Percentiles rank a stretch among this genome's conserved stretches.
phyloP scores from a whole-genome alignment of 2,797 vertebrate genomes.

The Lagorchestes hirsutus region DNA sequence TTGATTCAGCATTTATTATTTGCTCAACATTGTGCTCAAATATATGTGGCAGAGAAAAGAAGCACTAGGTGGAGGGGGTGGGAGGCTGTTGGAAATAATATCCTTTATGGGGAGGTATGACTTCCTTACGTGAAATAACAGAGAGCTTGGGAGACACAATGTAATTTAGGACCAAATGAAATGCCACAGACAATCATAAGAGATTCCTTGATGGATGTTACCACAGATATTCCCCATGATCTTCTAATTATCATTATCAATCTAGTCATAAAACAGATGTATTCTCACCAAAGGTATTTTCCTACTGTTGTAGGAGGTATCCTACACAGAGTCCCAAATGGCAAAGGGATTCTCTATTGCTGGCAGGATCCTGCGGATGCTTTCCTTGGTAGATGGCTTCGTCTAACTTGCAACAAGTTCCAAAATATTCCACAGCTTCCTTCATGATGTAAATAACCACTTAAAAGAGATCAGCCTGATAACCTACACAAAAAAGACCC shows the following conservation, averaged over 20 bases:
- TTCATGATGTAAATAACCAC: not conserved
- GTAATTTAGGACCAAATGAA: not conserved
- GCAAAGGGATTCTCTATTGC: not conserved
- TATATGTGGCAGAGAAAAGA: not conserved
- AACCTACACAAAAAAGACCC: not conserved
- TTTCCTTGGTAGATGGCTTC: not conserved
- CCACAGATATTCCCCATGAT: not conserved
- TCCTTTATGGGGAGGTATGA: not conserved
- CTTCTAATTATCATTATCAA: not conserved
- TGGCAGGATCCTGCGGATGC: not conserved
- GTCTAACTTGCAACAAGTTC: not conserved
- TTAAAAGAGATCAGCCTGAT: not conserved
- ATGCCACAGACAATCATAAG: not conserved
- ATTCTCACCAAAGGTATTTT: not conserved
- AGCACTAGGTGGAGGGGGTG: not conserved
- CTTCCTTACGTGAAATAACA: not conserved
- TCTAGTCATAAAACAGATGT: not conserved
- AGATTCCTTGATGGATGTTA: not conserved
- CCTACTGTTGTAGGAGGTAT: not conserved
- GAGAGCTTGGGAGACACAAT: not conserved
- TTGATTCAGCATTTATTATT: conserved; percentile 6
- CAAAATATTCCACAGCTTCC: not conserved
- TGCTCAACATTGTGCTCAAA: not conserved
- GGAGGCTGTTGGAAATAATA: not conserved
- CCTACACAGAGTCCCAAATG: not conserved